Evolutionary conservation across 2,888 invertebrate genomes (phyloP), one percentile per base, ranked within the genome.

Genomic region (Caenorhabditis parvicauda): DNA sequence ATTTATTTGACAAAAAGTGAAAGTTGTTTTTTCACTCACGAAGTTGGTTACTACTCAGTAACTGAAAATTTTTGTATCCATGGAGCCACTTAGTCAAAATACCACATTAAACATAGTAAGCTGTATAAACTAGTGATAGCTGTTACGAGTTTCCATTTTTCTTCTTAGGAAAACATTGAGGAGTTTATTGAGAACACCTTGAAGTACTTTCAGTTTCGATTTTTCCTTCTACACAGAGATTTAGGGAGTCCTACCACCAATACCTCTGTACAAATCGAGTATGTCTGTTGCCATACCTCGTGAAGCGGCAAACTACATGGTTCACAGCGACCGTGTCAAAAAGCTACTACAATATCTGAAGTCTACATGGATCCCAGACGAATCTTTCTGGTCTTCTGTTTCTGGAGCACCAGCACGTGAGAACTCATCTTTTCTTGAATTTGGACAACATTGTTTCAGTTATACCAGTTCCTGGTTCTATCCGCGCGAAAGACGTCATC

Each of bases 311-410:
- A 56, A 70, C 28, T 62, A 41, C 25, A 46, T 72, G 14, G 45
- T 62, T 1, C n/a, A 14, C n/a, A 63, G 51, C 38, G 42, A 46
- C 2, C 38, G 54, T 41, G 61, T 63, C n/a, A 44, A 47, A n/a
- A 57, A 62, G 27, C 29, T 68, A 25, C 14, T 67, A 32, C 44
- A 50, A 3, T 72, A 56, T 49, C 47, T 72, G 7, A 47, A 49
- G 9, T 56, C 46, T 12, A 68, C 72, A 1, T 63, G 58, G 49
- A 67, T 70, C 37, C 72, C 72, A 1, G 72, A 72, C 47, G 72
- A 72, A 37, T 63, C 70, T 1, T 66, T 72, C 39, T 72, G 72
- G 72, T 56, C 72, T 0, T 64, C 66, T 2, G 44, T 70, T 0
- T 63, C 59, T 4, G 72, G 72, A 25, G 54, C 58, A 1, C 63